Evolutionary conservation across 1,140 invertebrate species (phyloP).

Genomic region (Drosophila persimilis): DNA sequence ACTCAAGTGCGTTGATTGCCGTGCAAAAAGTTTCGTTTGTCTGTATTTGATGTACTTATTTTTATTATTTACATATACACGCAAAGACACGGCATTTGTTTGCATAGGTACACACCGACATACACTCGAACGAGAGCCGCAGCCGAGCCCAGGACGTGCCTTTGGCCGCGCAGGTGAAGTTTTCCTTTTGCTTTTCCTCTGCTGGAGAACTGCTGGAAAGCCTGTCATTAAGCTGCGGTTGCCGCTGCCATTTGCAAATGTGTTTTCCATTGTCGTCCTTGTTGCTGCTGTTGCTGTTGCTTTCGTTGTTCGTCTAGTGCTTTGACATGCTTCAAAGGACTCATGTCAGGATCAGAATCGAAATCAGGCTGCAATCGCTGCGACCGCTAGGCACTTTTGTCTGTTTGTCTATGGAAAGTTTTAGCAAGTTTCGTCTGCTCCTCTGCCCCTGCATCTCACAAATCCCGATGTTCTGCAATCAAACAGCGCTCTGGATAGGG

Average conservation of each 20-base stretch:
- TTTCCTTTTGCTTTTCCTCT: slow-evolving; percentile 54
- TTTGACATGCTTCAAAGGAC: slow-evolving; percentile 75
- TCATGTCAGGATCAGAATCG: slow-evolving; percentile 60
- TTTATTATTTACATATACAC: slow-evolving; percentile 68
- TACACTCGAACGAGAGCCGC: slow-evolving; percentile 22
- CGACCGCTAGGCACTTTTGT: slow-evolving; percentile 63
- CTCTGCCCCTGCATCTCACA: slow-evolving; percentile 30
- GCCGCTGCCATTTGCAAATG: slow-evolving; percentile 76
- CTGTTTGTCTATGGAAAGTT: slow-evolving; percentile 78
- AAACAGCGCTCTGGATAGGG: slow-evolving; percentile 2
- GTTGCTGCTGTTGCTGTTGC: slow-evolving; percentile 32
- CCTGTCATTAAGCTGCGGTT: slow-evolving; percentile 78
- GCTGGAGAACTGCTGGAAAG: slow-evolving; percentile 12
- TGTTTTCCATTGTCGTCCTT: slow-evolving; percentile 69
- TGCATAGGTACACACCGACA: slow-evolving; percentile 10
- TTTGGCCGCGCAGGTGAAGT: slow-evolving; percentile 72
- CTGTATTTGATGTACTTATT: slow-evolving; percentile 72
- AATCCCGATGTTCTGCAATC: slow-evolving; percentile 13
- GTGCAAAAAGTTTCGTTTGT: slow-evolving; percentile 69
- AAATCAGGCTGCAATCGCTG: slow-evolving; percentile 7
- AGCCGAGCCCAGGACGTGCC: slow-evolving; percentile 41
- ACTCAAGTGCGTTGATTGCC: slow-evolving; percentile 79
- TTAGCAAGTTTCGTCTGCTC: slow-evolving; percentile 65
- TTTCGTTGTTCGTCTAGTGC: slow-evolving; percentile 52
- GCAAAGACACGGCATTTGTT: slow-evolving; percentile 15